These are phyloP conservation scores for Achroia grisella DNA, from an alignment of 1,140 invertebrate genomes.

Conservation along the genomic window DNA sequence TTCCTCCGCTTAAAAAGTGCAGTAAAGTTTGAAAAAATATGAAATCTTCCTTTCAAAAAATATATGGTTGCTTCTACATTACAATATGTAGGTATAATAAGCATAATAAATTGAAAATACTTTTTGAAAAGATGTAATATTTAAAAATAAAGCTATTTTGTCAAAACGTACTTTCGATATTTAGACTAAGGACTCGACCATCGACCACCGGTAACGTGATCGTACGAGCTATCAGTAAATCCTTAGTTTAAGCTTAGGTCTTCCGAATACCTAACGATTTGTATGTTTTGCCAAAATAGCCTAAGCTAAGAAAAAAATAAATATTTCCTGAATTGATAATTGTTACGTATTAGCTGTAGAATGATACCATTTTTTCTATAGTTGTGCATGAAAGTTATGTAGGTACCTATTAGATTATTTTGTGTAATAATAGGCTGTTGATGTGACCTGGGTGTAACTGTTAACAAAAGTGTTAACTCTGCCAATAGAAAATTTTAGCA, in stretches of 20 bases:
- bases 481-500: slow-evolving; percentile 51
- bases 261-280: slow-evolving; percentile 1
- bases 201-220: no score
- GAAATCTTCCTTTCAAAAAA: slow-evolving; percentile 45
- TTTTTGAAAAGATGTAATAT: slow-evolving; percentile 27
- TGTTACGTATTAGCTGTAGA: slow-evolving; percentile 30
- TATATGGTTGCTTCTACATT: slow-evolving; percentile 15
- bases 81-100: slow-evolving; percentile 1
- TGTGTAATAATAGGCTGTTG: slow-evolving; percentile 54
- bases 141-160: slow-evolving; percentile 56
- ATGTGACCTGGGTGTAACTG: slow-evolving; percentile 70
- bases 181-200: no score
- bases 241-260: no score
- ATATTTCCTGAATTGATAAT: slow-evolving; percentile 38
- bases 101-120: no score
- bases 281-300: slow-evolving; percentile 62
- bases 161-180: slow-evolving; percentile 58
- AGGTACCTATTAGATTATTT: slow-evolving; percentile 40
- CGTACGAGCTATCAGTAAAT: no score
- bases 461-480: slow-evolving; percentile 40
- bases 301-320: slow-evolving; percentile 67
- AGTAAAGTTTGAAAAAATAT: slow-evolving; percentile 63
- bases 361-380: slow-evolving; percentile 36
- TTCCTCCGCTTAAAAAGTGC: slow-evolving; percentile 62
- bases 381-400: slow-evolving; percentile 52